Percentiles rank a stretch among this genome's conserved stretches.
phyloP scores from a whole-genome alignment of 92 coral and sea anemone genomes.

The Chrysogorgia sp. region DNA sequence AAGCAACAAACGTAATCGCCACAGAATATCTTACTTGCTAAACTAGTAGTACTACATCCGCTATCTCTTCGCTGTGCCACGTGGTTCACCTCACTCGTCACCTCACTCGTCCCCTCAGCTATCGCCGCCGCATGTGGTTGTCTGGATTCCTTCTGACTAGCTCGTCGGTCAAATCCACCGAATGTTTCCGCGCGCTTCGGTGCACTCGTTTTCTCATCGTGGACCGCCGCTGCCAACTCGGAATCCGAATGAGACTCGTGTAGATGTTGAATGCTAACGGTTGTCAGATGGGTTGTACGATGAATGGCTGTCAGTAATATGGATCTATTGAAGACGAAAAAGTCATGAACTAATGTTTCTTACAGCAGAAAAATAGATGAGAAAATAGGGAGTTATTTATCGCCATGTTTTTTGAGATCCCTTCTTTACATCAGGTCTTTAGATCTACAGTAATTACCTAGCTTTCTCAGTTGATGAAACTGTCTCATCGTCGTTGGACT shows the following conservation, averaged over 20 bases:
- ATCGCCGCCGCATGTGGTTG: slow-evolving; percentile 22
- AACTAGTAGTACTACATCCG: slow-evolving; percentile 18
- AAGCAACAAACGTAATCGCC: too few species aligned
- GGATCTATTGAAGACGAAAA: slow-evolving; percentile 51
- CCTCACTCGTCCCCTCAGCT: slow-evolving; percentile 10
- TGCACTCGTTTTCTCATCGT: slow-evolving; percentile 54
- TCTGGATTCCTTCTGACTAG: slow-evolving; percentile 5
- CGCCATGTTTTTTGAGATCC: not conserved
- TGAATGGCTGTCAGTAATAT: slow-evolving; percentile 42
- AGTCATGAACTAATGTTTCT: not conserved
- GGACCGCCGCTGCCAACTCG: slow-evolving; percentile 41
- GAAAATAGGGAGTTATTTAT: not conserved
- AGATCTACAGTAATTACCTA: slow-evolving; percentile 36
- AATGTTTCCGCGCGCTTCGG: slow-evolving; percentile 97
- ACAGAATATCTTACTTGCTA: not conserved
- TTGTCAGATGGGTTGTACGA: slow-evolving; percentile 32
- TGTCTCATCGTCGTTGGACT: slow-evolving; percentile 32
- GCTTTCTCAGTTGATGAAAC: slow-evolving; percentile 10
- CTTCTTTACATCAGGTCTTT: not conserved
- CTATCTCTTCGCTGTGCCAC: slow-evolving; percentile 34
- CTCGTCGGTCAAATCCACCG: slow-evolving; percentile 82
- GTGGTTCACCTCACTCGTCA: slow-evolving; percentile 7
- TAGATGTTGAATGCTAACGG: slow-evolving; percentile 21
- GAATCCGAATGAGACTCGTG: slow-evolving; percentile 44
- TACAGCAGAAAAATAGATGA: not conserved